Base-by-base conservation (phyloP, 2,797 vertebrate species). In the Yasuhikotakia modesta region DNA sequence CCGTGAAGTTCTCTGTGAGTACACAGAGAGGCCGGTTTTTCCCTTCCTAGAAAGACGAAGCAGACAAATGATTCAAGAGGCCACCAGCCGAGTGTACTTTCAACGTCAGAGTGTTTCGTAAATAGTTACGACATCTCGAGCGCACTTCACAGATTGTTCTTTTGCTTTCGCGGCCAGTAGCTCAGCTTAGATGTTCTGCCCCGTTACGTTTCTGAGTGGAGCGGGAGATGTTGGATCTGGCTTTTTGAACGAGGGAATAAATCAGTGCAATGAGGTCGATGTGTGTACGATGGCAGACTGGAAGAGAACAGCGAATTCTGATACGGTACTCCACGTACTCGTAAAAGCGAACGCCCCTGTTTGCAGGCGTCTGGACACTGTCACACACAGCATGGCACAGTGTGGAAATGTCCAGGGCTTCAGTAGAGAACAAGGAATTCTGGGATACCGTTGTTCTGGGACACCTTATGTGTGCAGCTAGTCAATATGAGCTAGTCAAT, bases 271-370 rank as follows among this genome's bases (percentile, higher is more conserved):
- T 21, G 21, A 30, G 16, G 35, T 67, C 48, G 46, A 21, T 3
- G 5, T 53, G 55, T 52, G 11, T 22, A 0, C 13, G 7, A 14
- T 24, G 3, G 45, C 67, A 53, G 32, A 55, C 53, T 63, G 16
- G 11, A 55, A 11, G 57, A 67, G 22, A 27, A 61, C 17, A n/a
- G 48, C 10, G 48, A 67, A 45, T 22, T 32, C 64, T 6, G 22
- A 17, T 0, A 17, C 48, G 45, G 78, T 78, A 35, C 74, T 60
- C 19, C 1, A 32, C 70, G 73, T 82, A 73, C 77, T 58, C 71
- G 72, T 80, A 75, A 78, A 78, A 79, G 0, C 52, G 7, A 70
- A 70, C 55, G 21, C 45, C 1, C 21, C 46, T 11, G 7, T 14
- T 32, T 63, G 11, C 7, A 17, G n/a, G 30, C 30, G 4, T 63